Evolutionary conservation across 2,113 vertebrate species (phyloP), one percentile per base, ranked within the genome.

Genomic region (Rhinolophus ferrumequinum): DNA sequence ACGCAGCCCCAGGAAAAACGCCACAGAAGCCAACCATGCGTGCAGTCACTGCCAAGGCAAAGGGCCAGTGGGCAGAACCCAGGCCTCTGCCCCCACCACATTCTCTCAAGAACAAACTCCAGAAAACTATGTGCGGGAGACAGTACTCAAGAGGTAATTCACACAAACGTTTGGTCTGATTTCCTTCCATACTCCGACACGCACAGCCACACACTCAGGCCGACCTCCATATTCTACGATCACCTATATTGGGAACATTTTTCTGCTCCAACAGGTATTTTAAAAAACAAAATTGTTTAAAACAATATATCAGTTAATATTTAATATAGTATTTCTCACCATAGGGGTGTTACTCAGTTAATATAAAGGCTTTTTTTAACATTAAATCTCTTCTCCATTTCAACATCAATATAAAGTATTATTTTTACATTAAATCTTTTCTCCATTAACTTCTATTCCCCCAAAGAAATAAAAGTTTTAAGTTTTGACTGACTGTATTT

Each of bases 371-470:
- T 95, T 91, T 0, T 79, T 73, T 80, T 58, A 94, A 81, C 93
- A 96, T 62, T 95, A 95, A 79, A 91, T 88, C 28, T 93, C 54
- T 88, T 93, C 44, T 67, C 35, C 88, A 94, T 94, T 94, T 94
- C 82, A 93, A 41, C 33, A 41, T 88, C 18, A 47, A 79, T 73
- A 91, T 67, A 92, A 84, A 91, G 58, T 50, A 26, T 50, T 70
- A 84, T 44, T 94, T 70, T 64, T 58, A 91, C 85, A 94, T 94
- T 79, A 96, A 79, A 70, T 76, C 6, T 69, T 80, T 86, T 75
- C 30, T 85, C 33, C 47, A 93, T 94, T 81, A 91, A 41, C 41
- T 41, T 41, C 41, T 41, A 41, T 41, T 11, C 35, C 15, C 21
- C 88, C 24, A 76, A 96, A 97, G 52, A 95, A 93, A 85, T 30